Conservation (phyloP, 2,113 vertebrate species). For the Pipa parva region DNA sequence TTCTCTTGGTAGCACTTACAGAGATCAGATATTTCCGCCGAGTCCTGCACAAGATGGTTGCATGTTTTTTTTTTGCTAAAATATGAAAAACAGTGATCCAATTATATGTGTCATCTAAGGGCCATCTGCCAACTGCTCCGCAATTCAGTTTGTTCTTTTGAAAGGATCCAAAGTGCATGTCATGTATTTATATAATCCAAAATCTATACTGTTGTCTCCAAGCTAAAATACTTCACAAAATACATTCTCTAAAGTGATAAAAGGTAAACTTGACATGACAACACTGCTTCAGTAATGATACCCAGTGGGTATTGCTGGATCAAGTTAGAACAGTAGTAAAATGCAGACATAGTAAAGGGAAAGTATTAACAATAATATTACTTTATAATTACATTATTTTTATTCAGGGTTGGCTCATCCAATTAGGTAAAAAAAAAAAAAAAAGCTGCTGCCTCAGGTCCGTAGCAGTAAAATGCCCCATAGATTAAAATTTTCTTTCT, state of each 20-base stretch:
- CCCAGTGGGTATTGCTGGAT: conserved; percentile 12
- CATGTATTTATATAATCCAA: conserved; percentile 20
- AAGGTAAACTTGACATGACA: conserved; percentile 19
- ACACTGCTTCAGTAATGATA: conserved; percentile 24
- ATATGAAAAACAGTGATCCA: not conserved
- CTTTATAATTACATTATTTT: conserved; percentile 15
- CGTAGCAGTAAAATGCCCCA: too few relatives aligned
- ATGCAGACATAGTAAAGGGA: not conserved
- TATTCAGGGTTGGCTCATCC: too few relatives aligned
- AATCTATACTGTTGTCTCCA: conserved; percentile 26
- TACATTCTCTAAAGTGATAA: conserved; percentile 11
- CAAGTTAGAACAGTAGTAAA: conserved; percentile 11
- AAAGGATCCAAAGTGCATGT: conserved; percentile 7
- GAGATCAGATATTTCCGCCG: too few relatives aligned
- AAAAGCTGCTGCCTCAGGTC: too few relatives aligned
- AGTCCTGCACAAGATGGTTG: too few relatives aligned
- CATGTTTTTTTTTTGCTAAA: not conserved
- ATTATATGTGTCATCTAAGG: conserved; percentile 5
- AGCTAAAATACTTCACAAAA: conserved; percentile 19
- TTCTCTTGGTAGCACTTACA: too few relatives aligned
- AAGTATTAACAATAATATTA: conserved; percentile 12
- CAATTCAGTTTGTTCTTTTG: conserved; percentile 8
- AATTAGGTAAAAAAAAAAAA: too few relatives aligned
- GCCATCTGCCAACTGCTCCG: not conserved
- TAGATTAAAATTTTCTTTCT: too few relatives aligned